Percentiles rank a stretch among this genome's conserved stretches.
These are phyloP conservation scores for Orthosia gothica DNA, from an alignment of 2,888 invertebrate species.

Conservation along the genomic window DNA sequence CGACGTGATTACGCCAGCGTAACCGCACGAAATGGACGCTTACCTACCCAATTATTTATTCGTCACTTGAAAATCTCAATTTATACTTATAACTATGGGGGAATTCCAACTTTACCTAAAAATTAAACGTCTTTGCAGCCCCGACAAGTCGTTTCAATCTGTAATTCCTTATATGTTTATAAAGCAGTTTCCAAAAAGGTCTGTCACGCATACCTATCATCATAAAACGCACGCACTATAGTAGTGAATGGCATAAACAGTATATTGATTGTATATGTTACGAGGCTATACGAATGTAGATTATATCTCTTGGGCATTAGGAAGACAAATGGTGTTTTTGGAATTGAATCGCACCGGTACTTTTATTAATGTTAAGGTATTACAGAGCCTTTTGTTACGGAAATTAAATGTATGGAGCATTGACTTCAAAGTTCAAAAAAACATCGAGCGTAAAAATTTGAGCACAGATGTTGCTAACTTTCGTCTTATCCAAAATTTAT, in stretches of 20 bases:
- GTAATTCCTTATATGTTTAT: background rate
- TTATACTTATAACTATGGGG: background rate
- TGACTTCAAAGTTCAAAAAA: background rate
- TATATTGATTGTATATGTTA: constrained; percentile 70
- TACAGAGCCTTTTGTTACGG: constrained; percentile 4
- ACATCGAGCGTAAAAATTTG: too few relatives aligned
- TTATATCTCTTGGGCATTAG: constrained; percentile 65
- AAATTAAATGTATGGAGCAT: constrained; percentile 7
- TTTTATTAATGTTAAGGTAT: constrained; percentile 14
- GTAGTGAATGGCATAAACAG: constrained; percentile 63
- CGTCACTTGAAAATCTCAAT: background rate
- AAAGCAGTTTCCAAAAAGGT: background rate
- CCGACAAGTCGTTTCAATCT: background rate
- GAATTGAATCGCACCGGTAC: constrained; percentile 48
- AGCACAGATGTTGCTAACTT: too few relatives aligned
- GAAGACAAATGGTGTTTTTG: constrained; percentile 68
- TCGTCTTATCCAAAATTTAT: too few relatives aligned
- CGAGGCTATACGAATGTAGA: constrained; percentile 67
- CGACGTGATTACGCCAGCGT: background rate
- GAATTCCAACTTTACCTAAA: background rate
- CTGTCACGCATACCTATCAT: constrained; percentile 21
- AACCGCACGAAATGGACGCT: too few relatives aligned
- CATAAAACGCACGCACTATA: constrained; percentile 28
- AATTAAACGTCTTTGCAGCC: background rate
- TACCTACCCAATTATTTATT: background rate